phyloP scores from a whole-genome alignment of 2,113 vertebrate genomes.

The Panurus biarmicus region DNA sequence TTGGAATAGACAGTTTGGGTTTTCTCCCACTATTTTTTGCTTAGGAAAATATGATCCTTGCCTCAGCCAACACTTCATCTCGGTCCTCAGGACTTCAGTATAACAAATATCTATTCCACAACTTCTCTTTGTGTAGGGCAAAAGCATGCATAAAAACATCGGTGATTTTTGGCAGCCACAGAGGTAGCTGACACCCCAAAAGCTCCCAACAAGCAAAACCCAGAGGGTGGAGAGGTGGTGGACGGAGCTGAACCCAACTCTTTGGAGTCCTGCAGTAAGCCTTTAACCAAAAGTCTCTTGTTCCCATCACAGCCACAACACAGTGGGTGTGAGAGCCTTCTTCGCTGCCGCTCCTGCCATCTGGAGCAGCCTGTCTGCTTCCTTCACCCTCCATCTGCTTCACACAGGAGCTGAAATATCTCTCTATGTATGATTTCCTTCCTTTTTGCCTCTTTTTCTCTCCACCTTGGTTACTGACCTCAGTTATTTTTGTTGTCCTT shows the following conservation, averaged over 20 bases:
- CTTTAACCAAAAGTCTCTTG: conserved; percentile 2
- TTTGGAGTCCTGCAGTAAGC: neutral
- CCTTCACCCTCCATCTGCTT: conserved; percentile 58
- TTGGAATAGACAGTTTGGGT: neutral
- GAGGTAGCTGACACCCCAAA: neutral
- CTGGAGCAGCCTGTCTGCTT: conserved; percentile 59
- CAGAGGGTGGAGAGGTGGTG: neutral
- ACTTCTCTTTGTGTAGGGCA: neutral
- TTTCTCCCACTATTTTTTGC: accelerated
- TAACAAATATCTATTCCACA: neutral
- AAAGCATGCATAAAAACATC: neutral
- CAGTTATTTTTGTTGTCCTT: neutral
- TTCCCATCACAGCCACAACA: conserved; percentile 51
- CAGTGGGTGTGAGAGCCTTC: conserved; percentile 51
- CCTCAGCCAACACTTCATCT: neutral
- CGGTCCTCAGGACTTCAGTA: neutral
- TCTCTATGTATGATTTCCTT: neutral
- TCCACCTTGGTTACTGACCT: neutral
- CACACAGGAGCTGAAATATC: neutral
- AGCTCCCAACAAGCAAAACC: neutral
- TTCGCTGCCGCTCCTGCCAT: neutral
- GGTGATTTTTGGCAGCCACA: neutral
- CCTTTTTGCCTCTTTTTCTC: neutral
- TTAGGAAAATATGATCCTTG: neutral
- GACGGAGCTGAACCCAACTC: neutral